Evolutionary conservation across 2,797 vertebrate genomes (phyloP).

Genomic region (Tokudaia muenninki): DNA sequence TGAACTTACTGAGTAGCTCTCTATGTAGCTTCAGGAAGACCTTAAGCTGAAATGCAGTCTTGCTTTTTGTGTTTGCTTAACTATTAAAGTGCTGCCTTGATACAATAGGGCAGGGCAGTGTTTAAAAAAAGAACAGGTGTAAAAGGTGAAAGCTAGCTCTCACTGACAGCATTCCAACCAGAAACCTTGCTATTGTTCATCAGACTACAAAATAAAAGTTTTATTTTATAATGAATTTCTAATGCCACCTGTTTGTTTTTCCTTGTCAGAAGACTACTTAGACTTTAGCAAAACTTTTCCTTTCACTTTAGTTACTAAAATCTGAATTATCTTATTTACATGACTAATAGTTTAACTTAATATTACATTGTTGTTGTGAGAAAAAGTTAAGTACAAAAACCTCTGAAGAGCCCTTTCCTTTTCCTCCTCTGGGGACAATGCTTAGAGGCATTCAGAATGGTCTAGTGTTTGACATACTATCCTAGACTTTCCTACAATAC

Average conservation of each 20-base stretch:
- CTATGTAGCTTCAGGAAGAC: background rate
- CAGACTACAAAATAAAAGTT: slow-evolving; percentile 46
- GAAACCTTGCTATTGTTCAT: slow-evolving; percentile 49
- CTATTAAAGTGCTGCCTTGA: slow-evolving; percentile 39
- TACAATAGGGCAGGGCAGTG: background rate
- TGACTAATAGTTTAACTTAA: slow-evolving; percentile 69
- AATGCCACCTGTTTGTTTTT: slow-evolving; percentile 60
- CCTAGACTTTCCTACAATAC: background rate
- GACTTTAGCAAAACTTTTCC: slow-evolving; percentile 56
- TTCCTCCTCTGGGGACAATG: background rate
- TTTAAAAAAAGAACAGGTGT: slow-evolving; percentile 28
- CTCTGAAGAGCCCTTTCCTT: background rate
- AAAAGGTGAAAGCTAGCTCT: slow-evolving; percentile 34
- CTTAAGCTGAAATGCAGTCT: slow-evolving; percentile 35
- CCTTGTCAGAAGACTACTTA: slow-evolving; percentile 51
- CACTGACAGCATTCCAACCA: slow-evolving; percentile 17
- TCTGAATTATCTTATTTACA: slow-evolving; percentile 54
- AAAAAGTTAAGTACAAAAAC: slow-evolving; percentile 57
- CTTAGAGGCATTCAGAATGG: background rate
- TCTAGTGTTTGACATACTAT: background rate
- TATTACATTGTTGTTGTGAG: slow-evolving; percentile 59
- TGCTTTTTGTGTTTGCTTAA: slow-evolving; percentile 61
- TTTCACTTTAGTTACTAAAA: slow-evolving; percentile 66
- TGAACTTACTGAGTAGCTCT: background rate
- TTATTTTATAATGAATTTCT: slow-evolving; percentile 63